Evolutionary conservation across 2,888 invertebrate species (phyloP).

Genomic region (Diachrysia chrysitis): DNA sequence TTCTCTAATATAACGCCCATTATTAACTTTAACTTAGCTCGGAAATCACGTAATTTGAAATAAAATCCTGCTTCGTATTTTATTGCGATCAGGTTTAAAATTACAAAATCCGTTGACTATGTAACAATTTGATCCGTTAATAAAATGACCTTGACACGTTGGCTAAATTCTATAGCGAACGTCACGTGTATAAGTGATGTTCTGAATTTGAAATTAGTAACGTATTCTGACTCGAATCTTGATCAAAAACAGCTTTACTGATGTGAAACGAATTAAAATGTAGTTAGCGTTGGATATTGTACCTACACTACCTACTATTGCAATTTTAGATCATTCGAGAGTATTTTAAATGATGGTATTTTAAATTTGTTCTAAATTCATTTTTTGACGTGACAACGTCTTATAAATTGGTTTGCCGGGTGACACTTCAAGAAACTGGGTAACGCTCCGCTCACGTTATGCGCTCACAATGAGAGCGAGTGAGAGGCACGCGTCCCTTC

Average conservation of each 20-base stretch:
- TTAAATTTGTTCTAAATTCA: background rate
- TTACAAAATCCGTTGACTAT: slow-evolving; percentile 32
- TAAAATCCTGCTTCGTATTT: background rate
- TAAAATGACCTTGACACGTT: slow-evolving; percentile 59
- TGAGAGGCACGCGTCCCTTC: too few species aligned
- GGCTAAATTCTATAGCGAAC: slow-evolving; percentile 50
- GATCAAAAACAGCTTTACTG: slow-evolving; percentile 21
- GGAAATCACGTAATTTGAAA: background rate
- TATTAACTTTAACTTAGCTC: background rate
- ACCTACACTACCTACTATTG: too few species aligned
- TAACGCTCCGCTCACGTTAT: too few species aligned
- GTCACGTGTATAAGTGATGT: slow-evolving; percentile 42
- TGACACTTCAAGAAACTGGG: too few species aligned
- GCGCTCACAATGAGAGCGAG: too few species aligned
- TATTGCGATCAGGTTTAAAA: slow-evolving; percentile 19
- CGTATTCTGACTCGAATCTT: slow-evolving; percentile 27
- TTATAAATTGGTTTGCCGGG: too few species aligned
- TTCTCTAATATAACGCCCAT: too few species aligned
- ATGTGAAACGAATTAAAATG: slow-evolving; percentile 12
- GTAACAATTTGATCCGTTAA: slow-evolving; percentile 36
- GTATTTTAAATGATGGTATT: background rate
- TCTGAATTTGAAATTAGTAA: slow-evolving; percentile 63
- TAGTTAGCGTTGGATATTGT: background rate
- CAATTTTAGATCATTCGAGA: background rate
- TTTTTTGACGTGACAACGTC: too few species aligned